Evolutionary conservation across 1,140 invertebrate species (phyloP), one percentile per base, ranked within the genome.

Genomic region (Scaptodrosophila lebanonensis): DNA sequence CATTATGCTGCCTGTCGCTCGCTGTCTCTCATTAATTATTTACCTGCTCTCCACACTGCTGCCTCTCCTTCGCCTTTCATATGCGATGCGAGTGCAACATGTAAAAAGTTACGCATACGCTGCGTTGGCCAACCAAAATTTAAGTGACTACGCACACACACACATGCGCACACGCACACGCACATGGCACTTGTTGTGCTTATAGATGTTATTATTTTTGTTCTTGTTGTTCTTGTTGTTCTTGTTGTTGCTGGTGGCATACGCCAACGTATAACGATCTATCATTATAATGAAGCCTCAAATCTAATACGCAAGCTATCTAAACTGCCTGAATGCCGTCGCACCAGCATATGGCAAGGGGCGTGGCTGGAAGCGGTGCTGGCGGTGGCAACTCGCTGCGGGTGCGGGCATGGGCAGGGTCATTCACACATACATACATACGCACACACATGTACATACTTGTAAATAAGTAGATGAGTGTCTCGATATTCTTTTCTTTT

Each of bases 271-370:
- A 79, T 27, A 75, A 59, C 75, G 75, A 79, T 79, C 73, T 82
- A 79, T 79, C 69, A 82, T 82, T 75, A 69, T 79, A 79, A 79
- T 79, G 70, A 69, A 82, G 73, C 73, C 68, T 82, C 75, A 82
- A 79, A 79, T 82, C 73, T 79, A 79, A 79, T 79, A 73, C 64
- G 53, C 60, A 39, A 39, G 62, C 68, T 70, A 62, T 62, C 68
- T 61, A 58, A 50, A 45, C 57, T 67, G 65, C 68, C 51, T 62
- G 25, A 11, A n/a, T 17, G 35, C 18, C 17, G 0, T 6, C 13
- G 20, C 16, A 6, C 25, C 18, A 13, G 32, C 12, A 9, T 16
- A 12, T 3, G 25, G 4, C 0, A 20, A 36, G 3, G 16, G n/a
- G 39, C 5, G 47, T 11, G 17, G 47, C n/a, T n/a, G n/a, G n/a